Base-by-base conservation (phyloP, 1,140 invertebrate genomes). In the Eriosoma lanigerum region DNA sequence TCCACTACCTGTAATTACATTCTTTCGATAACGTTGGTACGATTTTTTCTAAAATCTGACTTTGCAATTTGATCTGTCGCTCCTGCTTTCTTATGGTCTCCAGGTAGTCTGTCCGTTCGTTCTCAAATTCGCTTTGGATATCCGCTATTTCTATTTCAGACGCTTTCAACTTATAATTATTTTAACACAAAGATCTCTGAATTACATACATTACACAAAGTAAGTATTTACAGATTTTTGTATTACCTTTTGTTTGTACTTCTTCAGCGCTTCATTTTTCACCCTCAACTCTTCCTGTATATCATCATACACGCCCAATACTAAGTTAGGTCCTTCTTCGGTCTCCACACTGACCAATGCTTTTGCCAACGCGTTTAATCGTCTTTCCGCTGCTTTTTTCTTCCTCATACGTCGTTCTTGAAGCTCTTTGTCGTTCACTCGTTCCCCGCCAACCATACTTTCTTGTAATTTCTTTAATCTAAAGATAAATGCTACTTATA, bases 71-170 rank as follows among this genome's bases (percentile, higher is more conserved):
- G 6, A 92, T 83, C 83, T 93, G 90, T 83, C 90, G 89, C 64
- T 94, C 91, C 84, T 94, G 92, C 84, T 90, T 89, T 24, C 94
- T 86, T 58, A 96, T 94, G 3, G 93, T 93, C 85, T 96, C 94
- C 60, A 96, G 86, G 84, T 95, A 95, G 84, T 96, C 94, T 4
- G 92, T 90, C 15, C 94, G 85, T 84, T 96, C 94, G 76, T 90
- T 88, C 86, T 96, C 92, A 86, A 96, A 96, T 87, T 96, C 94
- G 56, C 91, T 89, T 83, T 94, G 93, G 1, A 96, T 86, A 86
- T 96, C 94, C 24, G 86, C 85, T 13, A 95, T 91, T 85, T 95
- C 94, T 82, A 89, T 86, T 84, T 94, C 91, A 68, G 93, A 84
- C 29, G 88, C 85, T 84, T 88, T 88, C 19, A 91, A 86, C 89